Evolutionary conservation across 2,113 vertebrate species (phyloP).

Genomic region (Circaetus gallicus): DNA sequence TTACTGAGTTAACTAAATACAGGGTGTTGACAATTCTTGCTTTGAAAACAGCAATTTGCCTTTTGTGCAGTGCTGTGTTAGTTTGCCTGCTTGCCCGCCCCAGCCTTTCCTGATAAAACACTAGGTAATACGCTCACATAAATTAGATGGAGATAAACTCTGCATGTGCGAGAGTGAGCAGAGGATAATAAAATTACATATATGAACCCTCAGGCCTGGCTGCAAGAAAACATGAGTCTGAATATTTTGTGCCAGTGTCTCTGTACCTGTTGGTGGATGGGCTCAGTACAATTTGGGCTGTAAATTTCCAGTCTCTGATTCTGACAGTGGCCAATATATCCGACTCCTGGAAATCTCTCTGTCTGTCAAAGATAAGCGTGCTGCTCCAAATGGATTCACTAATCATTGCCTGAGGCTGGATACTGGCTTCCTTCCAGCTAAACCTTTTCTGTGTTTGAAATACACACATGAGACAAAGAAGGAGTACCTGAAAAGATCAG

Average conservation of each 20-base stretch:
- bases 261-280: not conserved
- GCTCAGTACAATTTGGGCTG: not conserved
- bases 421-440: constrained; percentile 63
- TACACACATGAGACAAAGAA: constrained; percentile 42
- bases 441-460: constrained; percentile 47
- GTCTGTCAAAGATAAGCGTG: constrained; percentile 66
- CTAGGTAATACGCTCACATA: not conserved
- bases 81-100: not conserved
- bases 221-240: not conserved
- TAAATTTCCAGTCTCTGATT: constrained; percentile 11
- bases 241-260: not conserved
- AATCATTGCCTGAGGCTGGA: constrained; percentile 58
- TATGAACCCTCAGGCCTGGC: not conserved
- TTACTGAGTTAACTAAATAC: not conserved
- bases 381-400: constrained; percentile 59
- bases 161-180: not conserved
- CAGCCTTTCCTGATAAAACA: not conserved
- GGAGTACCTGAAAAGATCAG: constrained; percentile 39
- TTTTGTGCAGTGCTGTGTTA: not conserved
- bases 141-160: not conserved
- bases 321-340: constrained; percentile 64
- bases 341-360: constrained; percentile 53
- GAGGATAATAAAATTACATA: not conserved
- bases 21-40: not conserved
- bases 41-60: not conserved